These are phyloP conservation scores for Entomobrya proxima DNA, from an alignment of 2,888 invertebrate genomes.

Conservation along the genomic window DNA sequence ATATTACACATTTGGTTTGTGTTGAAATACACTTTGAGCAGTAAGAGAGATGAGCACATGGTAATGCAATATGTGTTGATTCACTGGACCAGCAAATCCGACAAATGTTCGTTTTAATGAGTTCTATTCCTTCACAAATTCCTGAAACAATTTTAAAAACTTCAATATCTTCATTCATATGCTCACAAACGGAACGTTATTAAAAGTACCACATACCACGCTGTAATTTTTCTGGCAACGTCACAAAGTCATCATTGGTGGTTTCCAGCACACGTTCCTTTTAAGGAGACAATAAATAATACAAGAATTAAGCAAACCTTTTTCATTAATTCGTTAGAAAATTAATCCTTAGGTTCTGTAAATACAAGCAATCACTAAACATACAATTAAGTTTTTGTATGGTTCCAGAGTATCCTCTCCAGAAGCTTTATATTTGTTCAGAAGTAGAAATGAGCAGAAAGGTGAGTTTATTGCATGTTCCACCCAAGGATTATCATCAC, in stretches of 20 bases:
- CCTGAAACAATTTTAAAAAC: constrained; percentile 9
- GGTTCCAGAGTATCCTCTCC: neutral
- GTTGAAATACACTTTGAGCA: constrained; percentile 38
- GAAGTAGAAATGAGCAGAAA: constrained; percentile 7
- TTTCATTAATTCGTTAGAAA: too few species aligned
- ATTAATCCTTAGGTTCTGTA: neutral
- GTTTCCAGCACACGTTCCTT: too few species aligned
- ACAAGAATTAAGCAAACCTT: too few species aligned
- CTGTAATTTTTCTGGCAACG: too few species aligned
- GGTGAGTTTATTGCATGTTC: constrained; percentile 61
- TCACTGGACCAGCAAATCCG: constrained; percentile 42
- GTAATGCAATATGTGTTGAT: constrained; percentile 27
- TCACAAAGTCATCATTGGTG: too few species aligned
- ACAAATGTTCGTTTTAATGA: constrained; percentile 18
- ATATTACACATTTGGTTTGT: constrained; percentile 37
- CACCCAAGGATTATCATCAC: constrained; percentile 53
- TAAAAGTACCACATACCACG: neutral
- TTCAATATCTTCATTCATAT: neutral
- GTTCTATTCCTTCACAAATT: neutral
- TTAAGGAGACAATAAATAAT: too few species aligned
- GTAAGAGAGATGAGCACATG: constrained; percentile 42
- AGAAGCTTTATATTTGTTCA: constrained; percentile 21
- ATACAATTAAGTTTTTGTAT: neutral
- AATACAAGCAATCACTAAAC: neutral
- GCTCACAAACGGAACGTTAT: neutral